A percentile compares a stretch with the other conserved stretches of the same genome.
These are phyloP conservation scores for Enteromius paludinosus DNA, from an alignment of 2,797 vertebrate species.

Conservation along the genomic window DNA sequence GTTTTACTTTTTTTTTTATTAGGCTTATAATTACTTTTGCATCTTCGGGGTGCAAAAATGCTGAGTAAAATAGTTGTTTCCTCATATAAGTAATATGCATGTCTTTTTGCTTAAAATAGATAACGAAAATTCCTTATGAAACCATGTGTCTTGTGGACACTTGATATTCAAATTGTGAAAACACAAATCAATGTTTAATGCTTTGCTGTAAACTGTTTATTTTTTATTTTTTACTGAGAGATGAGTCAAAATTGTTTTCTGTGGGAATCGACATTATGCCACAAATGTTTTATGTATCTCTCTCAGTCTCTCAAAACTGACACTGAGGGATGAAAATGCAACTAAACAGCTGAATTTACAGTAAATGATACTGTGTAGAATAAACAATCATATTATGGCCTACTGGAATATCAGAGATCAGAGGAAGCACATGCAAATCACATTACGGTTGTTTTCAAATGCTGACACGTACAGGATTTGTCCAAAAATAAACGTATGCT, in stretches of 20 bases:
- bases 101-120: background rate
- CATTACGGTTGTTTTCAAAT: background rate
- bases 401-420: background rate
- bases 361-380: background rate
- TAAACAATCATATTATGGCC: background rate
- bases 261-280: constrained; percentile 11
- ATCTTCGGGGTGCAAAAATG: background rate
- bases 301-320: constrained; percentile 14
- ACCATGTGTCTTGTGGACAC: background rate
- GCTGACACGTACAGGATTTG: constrained; percentile 17
- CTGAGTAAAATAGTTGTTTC: background rate
- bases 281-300: constrained; percentile 16
- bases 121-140: background rate
- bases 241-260: background rate
- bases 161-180: constrained; percentile 3
- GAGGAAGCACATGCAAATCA: constrained; percentile 9
- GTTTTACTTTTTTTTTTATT: background rate
- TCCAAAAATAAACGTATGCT: constrained; percentile 30
- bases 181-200: background rate
- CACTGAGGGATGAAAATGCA: background rate
- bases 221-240: background rate
- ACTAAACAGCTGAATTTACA: constrained; percentile 8
- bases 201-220: constrained; percentile 4
- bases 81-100: background rate
- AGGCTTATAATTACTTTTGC: background rate